Evolutionary conservation across 2,113 vertebrate genomes (phyloP).

Genomic region (Macquaria ambigua): DNA sequence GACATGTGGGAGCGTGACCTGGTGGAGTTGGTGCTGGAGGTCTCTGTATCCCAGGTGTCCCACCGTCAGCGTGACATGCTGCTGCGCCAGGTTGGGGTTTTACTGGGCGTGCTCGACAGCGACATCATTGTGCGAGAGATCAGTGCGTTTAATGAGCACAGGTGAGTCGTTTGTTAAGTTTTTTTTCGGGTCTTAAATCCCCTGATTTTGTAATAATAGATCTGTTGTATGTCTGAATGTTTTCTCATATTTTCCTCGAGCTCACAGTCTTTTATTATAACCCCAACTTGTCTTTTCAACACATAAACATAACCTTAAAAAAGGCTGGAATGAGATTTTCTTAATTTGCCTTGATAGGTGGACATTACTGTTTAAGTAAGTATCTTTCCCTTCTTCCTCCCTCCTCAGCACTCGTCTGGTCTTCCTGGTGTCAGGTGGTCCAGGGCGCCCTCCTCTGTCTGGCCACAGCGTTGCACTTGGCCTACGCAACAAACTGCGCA

Average conservation of each 20-base stretch:
- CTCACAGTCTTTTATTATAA: not conserved
- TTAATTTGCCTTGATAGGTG: not conserved
- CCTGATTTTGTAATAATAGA: not conserved
- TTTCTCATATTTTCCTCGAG: not conserved
- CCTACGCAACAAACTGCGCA: slow-evolving; percentile 91
- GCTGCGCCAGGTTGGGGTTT: slow-evolving; percentile 94
- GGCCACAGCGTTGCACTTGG: slow-evolving; percentile 91
- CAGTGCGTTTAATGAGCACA: slow-evolving; percentile 93
- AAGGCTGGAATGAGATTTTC: not conserved
- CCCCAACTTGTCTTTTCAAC: not conserved
- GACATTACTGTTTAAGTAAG: not conserved
- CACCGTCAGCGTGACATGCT: slow-evolving; percentile 97
- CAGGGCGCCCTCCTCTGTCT: slow-evolving; percentile 91
- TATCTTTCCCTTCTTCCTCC: not conserved
- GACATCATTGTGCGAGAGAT: slow-evolving; percentile 96
- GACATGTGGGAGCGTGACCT: slow-evolving; percentile 92
- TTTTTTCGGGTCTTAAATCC: not conserved
- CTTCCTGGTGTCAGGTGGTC: slow-evolving; percentile 94
- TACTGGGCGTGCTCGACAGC: slow-evolving; percentile 94
- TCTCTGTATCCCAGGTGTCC: slow-evolving; percentile 91
- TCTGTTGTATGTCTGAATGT: not conserved
- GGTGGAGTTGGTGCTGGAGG: slow-evolving; percentile 96
- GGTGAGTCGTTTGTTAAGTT: slow-evolving; percentile 79
- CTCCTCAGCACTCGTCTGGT: slow-evolving; percentile 93
- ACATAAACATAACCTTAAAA: not conserved